A percentile compares a stretch with the other conserved stretches of the same genome.
phyloP scores from a whole-genome alignment of 2,113 vertebrate species.

The Potamarius usumacintae region DNA sequence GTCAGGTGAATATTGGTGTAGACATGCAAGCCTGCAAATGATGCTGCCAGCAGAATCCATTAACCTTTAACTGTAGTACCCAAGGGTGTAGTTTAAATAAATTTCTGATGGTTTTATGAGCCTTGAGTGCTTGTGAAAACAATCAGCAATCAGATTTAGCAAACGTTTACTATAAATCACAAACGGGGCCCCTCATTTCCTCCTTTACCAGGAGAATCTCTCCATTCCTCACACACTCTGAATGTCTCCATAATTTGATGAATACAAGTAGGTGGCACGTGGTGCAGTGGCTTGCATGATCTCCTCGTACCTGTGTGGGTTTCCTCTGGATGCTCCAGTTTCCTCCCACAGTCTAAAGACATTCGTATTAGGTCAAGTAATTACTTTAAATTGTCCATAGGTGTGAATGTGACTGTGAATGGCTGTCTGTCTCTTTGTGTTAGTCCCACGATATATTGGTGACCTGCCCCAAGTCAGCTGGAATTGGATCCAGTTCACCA shows the following conservation, averaged over 20 bases:
- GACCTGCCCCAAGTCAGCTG: too few relatives aligned
- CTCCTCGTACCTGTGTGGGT: too few relatives aligned
- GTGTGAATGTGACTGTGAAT: too few relatives aligned
- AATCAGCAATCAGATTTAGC: slow-evolving; percentile 29
- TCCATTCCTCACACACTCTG: slow-evolving; percentile 61
- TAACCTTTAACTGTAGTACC: background rate
- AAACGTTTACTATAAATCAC: slow-evolving; percentile 29
- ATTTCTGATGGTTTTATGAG: slow-evolving; percentile 4
- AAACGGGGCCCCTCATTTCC: slow-evolving; percentile 45
- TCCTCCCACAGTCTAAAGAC: too few relatives aligned
- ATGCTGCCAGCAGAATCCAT: slow-evolving; percentile 5
- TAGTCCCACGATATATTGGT: too few relatives aligned
- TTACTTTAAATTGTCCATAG: too few relatives aligned
- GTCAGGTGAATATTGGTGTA: background rate
- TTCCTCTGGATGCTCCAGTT: too few relatives aligned
- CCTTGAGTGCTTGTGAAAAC: slow-evolving; percentile 9
- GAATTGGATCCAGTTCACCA: too few relatives aligned
- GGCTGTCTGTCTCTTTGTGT: too few relatives aligned
- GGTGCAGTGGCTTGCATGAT: too few relatives aligned
- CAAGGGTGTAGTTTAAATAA: background rate
- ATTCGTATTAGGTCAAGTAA: too few relatives aligned
- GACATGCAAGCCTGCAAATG: background rate
- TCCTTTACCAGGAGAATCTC: slow-evolving; percentile 25
- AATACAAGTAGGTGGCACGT: too few relatives aligned
- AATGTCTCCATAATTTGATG: slow-evolving; percentile 51